These are phyloP conservation scores for Prionailurus bengalensis DNA, from an alignment of 2,113 vertebrate genomes.

Conservation along the genomic window DNA sequence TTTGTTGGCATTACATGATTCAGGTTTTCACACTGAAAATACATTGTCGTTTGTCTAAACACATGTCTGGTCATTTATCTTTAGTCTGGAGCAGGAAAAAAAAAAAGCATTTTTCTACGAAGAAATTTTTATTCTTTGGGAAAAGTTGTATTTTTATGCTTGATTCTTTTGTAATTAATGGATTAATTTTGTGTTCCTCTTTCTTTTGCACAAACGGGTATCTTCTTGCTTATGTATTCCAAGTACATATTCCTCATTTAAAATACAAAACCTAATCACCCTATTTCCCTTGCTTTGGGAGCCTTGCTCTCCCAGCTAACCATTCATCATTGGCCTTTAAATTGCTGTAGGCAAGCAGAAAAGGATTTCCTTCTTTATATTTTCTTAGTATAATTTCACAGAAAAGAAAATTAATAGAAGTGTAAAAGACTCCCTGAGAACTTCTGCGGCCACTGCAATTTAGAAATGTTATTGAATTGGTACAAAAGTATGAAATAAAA, in stretches of 20 bases:
- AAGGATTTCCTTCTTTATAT: conserved; percentile 75
- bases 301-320: conserved; percentile 78
- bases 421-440: conserved; percentile 37
- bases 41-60: conserved; percentile 73
- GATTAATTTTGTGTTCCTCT: conserved; percentile 79
- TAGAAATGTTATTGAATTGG: conserved; percentile 59
- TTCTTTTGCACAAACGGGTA: conserved; percentile 74
- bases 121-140: conserved; percentile 62
- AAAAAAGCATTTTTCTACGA: conserved; percentile 70
- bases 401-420: conserved; percentile 72
- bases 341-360: conserved; percentile 79
- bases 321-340: conserved; percentile 85
- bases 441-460: conserved; percentile 35
- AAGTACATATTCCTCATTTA: conserved; percentile 82
- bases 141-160: conserved; percentile 75
- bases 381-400: conserved; percentile 81
- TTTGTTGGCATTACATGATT: conserved; percentile 75
- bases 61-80: conserved; percentile 59
- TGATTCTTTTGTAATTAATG: conserved; percentile 83
- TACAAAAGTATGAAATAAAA: conserved; percentile 38
- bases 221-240: conserved; percentile 83
- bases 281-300: conserved; percentile 76
- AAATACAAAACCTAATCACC: conserved; percentile 82
- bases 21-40: conserved; percentile 77
- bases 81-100: conserved; percentile 64